Evolutionary conservation across 2,888 invertebrate genomes (phyloP).

Genomic region (Erebia epiphron): DNA sequence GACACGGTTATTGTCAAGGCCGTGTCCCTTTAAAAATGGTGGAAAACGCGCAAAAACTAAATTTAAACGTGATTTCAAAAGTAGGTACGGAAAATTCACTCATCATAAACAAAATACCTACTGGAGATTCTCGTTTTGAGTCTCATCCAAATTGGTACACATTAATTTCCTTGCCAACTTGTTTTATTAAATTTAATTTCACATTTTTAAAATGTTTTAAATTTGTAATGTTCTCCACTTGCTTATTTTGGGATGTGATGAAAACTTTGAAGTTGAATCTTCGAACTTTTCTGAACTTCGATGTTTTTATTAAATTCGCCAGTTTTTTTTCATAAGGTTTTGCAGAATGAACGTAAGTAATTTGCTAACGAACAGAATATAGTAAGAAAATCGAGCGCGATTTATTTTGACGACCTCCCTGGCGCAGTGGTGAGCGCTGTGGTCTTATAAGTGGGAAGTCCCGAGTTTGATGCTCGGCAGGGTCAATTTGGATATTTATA

Average conservation of each 20-base stretch:
- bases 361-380: no score
- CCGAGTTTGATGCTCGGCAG: no score
- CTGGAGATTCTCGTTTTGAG: conserved; percentile 30
- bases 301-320: no score
- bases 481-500: no score
- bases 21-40: neutral
- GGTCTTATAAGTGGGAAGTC: no score
- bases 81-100: conserved; percentile 8
- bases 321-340: no score
- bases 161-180: conserved; percentile 35
- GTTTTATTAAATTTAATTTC: conserved; percentile 19
- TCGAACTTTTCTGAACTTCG: no score
- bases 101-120: conserved; percentile 11
- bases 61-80: conserved; percentile 15
- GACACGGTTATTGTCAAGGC: neutral
- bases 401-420: no score
- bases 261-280: neutral
- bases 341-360: no score
- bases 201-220: neutral
- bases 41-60: conserved; percentile 8
- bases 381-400: no score
- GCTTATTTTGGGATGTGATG: conserved; percentile 7
- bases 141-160: conserved; percentile 26
- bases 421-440: no score
- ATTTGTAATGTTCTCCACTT: neutral